These are phyloP conservation scores for Ctenosaura bakeri DNA, from an alignment of 2,797 vertebrate species.

Conservation along the genomic window DNA sequence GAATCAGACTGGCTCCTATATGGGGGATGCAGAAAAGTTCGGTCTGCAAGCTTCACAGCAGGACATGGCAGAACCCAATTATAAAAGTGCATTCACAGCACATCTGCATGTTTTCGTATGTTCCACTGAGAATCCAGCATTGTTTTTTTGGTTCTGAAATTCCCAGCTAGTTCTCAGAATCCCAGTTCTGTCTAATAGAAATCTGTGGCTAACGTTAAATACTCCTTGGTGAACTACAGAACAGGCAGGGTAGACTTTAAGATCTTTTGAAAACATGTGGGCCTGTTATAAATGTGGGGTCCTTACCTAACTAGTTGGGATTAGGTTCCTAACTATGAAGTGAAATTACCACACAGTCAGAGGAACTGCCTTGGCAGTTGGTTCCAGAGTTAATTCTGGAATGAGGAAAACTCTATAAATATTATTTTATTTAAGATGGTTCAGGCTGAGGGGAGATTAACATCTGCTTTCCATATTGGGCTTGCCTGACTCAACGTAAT, in stretches of 20 bases:
- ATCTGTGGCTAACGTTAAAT: not conserved
- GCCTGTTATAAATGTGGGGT: not conserved
- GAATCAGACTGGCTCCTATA: not conserved
- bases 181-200: not conserved
- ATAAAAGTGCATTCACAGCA: not conserved
- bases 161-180: not conserved
- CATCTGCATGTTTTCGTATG: not conserved
- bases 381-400: not conserved
- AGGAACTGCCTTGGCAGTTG: not conserved
- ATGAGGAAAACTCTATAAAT: constrained; percentile 4
- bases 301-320: not conserved
- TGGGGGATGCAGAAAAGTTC: not conserved
- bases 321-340: not conserved
- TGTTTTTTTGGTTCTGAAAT: not conserved
- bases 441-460: not conserved
- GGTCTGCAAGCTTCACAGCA: not conserved
- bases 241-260: not conserved
- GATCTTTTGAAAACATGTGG: not conserved
- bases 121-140: not conserved
- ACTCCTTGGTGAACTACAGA: not conserved
- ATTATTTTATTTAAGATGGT: not conserved
- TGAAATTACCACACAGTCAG: not conserved
- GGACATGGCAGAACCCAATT: not conserved
- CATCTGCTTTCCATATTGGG: constrained; percentile 28
- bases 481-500: not conserved